Evolutionary conservation across 2,797 vertebrate genomes (phyloP).

Genomic region (Nothura maculosa): DNA sequence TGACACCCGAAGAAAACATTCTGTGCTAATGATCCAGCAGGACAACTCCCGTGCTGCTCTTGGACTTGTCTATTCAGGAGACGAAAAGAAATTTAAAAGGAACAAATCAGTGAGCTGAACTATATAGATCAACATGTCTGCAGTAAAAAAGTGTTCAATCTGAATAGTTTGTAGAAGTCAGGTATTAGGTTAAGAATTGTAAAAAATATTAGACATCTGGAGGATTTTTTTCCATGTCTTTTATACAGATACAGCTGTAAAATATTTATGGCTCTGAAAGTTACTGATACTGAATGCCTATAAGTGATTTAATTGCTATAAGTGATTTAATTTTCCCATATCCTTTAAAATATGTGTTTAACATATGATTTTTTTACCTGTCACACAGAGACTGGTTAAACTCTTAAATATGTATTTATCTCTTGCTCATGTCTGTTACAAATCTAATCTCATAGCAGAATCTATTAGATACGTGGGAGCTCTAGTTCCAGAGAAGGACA

Average conservation of each 20-base stretch:
- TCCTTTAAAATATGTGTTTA: not conserved
- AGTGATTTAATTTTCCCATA: not conserved
- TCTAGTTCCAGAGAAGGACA: not conserved
- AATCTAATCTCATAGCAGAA: not conserved
- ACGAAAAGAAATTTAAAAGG: not conserved
- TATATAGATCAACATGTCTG: not conserved
- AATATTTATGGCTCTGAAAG: not conserved
- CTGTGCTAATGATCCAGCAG: not conserved
- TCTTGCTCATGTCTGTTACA: not conserved
- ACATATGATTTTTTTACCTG: accelerated
- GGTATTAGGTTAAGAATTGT: not conserved
- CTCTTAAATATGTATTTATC: not conserved
- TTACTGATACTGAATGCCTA: not conserved
- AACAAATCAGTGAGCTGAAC: not conserved
- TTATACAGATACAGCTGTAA: accelerated
- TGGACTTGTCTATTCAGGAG: not conserved
- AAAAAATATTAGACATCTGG: not conserved
- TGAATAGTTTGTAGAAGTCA: not conserved
- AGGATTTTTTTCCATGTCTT: not conserved
- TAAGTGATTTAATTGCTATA: not conserved
- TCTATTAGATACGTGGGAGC: not conserved
- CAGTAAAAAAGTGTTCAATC: not conserved
- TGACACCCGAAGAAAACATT: not conserved
- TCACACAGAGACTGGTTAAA: not conserved
- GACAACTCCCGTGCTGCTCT: not conserved